Base-by-base conservation (phyloP, 2,888 invertebrate species). In the Dolichopus griseipennis region DNA sequence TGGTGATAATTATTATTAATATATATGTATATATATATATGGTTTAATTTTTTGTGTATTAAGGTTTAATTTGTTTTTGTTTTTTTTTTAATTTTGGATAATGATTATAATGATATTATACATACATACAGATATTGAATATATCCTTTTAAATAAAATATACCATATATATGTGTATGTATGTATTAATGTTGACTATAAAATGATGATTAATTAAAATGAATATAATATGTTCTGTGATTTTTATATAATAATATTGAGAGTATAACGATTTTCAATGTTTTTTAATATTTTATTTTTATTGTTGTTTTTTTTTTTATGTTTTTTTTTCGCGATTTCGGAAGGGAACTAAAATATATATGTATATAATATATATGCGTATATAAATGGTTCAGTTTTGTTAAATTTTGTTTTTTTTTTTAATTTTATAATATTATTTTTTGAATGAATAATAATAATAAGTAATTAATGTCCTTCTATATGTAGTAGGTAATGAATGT, bases 1-100 rank as follows among this genome's bases (percentile, higher is more conserved):
- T n/a, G n/a, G 52, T 52, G 15, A 52, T 52, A 52, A 52, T 52
- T 52, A 52, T 52, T 52, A 52, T n/a, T n/a, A n/a, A n/a, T n/a
- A n/a, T n/a, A n/a, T n/a, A n/a, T n/a, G n/a, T n/a, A n/a, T n/a
- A n/a, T n/a, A n/a, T n/a, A n/a, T n/a, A 52, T 52, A 52, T 52
- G 52, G 52, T 52, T 52, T 52, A 52, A 52, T 52, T 52, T 52
- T 52, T 52, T 52, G 15, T 52, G 52, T 52, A 15, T 52, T 52
- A 52, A 52, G 52, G 52, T 52, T 52, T 52, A 52, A 52, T 52
- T 52, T 18, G 9, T n/a, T 15, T 12, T 6, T 43, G 7, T 43
- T 43, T 43, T 12, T 34, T 34, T 34, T 37, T 37, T 37, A 37
- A 37, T 37, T 37, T 37, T 37, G 52, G 52, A 52, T 52, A 6